phyloP scores from a whole-genome alignment of 2,797 vertebrate genomes.

The Macropus fuliginosus region DNA sequence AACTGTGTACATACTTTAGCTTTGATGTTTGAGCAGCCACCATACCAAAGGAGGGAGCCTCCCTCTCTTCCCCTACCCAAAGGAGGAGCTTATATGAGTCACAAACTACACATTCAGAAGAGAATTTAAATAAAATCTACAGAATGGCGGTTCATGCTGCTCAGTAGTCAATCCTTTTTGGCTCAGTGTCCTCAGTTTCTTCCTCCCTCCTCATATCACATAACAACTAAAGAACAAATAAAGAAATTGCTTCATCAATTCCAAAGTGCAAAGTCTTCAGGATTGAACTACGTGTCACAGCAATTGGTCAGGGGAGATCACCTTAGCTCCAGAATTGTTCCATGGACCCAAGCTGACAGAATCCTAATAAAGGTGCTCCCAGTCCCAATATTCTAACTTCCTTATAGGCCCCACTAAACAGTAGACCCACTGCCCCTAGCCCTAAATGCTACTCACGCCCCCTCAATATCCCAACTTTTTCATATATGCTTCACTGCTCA shows the following conservation, averaged over 20 bases:
- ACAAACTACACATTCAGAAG: not conserved
- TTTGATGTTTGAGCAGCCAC: not conserved
- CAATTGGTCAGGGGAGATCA: not conserved
- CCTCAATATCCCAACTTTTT: too few relatives aligned
- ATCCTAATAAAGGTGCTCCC: too few relatives aligned
- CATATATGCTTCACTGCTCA: too few relatives aligned
- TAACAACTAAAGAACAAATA: not conserved
- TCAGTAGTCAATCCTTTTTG: not conserved
- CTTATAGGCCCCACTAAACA: too few relatives aligned
- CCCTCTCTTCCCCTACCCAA: not conserved
- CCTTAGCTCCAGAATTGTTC: not conserved
- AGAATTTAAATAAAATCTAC: not conserved
- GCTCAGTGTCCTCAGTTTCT: not conserved
- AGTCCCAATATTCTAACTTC: too few relatives aligned
- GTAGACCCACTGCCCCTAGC: too few relatives aligned
- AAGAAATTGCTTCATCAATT: not conserved
- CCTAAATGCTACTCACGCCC: too few relatives aligned
- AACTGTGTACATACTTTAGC: not conserved
- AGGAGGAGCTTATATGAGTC: not conserved
- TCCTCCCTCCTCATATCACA: not conserved
- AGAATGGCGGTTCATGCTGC: not conserved
- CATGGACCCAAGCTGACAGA: not conserved
- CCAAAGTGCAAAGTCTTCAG: not conserved
- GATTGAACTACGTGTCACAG: not conserved
- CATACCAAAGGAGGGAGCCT: not conserved